Percentiles rank a stretch among this genome's conserved stretches.
Evolutionary conservation across 2,888 invertebrate genomes (phyloP).

Genomic region (Tipula lateralis): DNA sequence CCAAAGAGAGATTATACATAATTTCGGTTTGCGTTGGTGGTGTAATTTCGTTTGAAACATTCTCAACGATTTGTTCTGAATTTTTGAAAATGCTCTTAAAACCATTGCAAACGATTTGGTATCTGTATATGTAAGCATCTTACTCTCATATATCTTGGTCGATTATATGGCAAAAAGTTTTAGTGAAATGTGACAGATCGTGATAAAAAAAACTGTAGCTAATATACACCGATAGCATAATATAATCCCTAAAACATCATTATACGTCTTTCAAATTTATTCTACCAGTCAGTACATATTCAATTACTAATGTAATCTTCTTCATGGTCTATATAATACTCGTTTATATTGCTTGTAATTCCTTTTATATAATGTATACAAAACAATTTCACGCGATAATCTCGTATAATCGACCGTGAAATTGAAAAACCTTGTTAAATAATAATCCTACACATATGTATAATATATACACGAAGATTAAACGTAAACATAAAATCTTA

Average conservation of each 20-base stretch:
- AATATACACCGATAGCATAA: not conserved
- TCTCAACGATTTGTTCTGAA: no score
- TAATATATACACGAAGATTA: not conserved
- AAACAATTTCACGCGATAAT: not conserved
- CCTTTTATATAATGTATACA: not conserved
- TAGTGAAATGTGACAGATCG: no score
- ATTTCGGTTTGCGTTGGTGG: no score
- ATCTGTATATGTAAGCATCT: no score
- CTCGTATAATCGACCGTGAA: slow-evolving; percentile 4
- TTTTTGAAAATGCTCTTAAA: no score
- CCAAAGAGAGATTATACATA: no score
- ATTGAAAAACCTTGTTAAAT: not conserved
- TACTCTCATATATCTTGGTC: no score
- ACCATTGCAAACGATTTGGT: no score
- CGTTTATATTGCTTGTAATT: not conserved
- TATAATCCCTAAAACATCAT: not conserved
- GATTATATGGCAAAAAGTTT: no score
- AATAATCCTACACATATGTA: not conserved
- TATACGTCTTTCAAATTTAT: not conserved
- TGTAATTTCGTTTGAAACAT: no score
- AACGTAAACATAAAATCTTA: not conserved
- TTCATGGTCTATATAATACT: not conserved
- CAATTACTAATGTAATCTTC: not conserved
- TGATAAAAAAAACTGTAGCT: no score
- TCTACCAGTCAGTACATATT: not conserved